These are phyloP conservation scores for Argyrosomus regius DNA, from an alignment of 2,797 vertebrate genomes.

Conservation along the genomic window DNA sequence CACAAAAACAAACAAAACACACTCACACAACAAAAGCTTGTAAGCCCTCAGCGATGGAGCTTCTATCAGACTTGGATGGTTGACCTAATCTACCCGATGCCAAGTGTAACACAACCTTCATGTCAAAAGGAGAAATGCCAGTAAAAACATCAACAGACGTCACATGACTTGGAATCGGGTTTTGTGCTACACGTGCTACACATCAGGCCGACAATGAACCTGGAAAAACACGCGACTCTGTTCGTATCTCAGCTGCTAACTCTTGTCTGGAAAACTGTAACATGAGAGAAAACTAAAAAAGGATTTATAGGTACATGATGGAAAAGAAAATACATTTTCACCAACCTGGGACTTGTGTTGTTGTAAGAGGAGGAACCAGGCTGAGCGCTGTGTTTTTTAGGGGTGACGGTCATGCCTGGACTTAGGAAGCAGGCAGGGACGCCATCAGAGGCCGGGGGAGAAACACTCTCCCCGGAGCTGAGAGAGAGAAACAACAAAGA, in stretches of 20 bases:
- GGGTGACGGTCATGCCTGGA: slow-evolving; percentile 71
- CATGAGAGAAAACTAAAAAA: slow-evolving; percentile 7
- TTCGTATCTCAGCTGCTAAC: slow-evolving; percentile 7
- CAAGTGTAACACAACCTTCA: slow-evolving; percentile 12
- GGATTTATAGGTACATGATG: neutral
- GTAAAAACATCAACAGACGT: neutral
- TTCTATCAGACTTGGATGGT: neutral
- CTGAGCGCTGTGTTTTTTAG: slow-evolving; percentile 37
- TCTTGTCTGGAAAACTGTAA: slow-evolving; percentile 8
- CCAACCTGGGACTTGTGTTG: slow-evolving; percentile 64
- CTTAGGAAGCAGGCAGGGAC: slow-evolving; percentile 7
- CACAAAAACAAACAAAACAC: neutral
- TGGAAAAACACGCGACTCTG: slow-evolving; percentile 19
- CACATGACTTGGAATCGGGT: slow-evolving; percentile 22
- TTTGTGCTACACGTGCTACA: neutral
- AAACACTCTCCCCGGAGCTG: slow-evolving; percentile 55
- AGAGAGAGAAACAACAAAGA: neutral
- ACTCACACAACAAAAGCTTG: neutral
- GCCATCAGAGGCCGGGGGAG: slow-evolving; percentile 57
- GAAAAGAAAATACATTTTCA: slow-evolving; percentile 9
- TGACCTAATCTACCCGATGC: neutral
- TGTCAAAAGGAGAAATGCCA: neutral
- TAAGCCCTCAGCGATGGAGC: neutral
- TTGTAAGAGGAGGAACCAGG: slow-evolving; percentile 46
- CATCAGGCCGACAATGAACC: neutral